Conservation (phyloP, 1,140 invertebrate species). For the Scaptomyza pallida region DNA sequence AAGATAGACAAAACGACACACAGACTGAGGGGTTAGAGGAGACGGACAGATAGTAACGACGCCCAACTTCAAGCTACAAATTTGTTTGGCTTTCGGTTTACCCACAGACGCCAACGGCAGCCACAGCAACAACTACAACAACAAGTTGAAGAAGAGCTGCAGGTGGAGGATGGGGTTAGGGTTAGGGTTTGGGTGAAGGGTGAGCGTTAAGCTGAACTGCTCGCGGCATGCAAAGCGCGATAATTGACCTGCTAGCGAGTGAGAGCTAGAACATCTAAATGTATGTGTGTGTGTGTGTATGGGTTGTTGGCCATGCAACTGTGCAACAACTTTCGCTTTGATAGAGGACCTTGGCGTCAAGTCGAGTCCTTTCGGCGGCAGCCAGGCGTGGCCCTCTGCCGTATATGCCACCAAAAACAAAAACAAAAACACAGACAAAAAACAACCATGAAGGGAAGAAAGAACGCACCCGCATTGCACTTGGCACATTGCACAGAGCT, state of each 20-base stretch:
- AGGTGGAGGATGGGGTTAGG: neutral
- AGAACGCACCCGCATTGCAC: slow-evolving; percentile 36
- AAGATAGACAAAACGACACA: slow-evolving; percentile 23
- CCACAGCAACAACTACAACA: slow-evolving; percentile 23
- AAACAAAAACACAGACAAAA: too few relatives aligned
- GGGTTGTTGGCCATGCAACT: slow-evolving; percentile 62
- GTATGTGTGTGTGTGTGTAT: slow-evolving; percentile 11
- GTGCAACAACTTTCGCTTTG: slow-evolving; percentile 78
- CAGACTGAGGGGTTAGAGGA: too few relatives aligned
- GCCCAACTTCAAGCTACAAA: slow-evolving; percentile 70
- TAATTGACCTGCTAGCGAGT: slow-evolving; percentile 73
- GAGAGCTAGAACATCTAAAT: slow-evolving; percentile 23
- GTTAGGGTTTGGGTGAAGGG: neutral
- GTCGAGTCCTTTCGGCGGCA: slow-evolving; percentile 72
- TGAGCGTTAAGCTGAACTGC: slow-evolving; percentile 47
- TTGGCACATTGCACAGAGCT: slow-evolving; percentile 28
- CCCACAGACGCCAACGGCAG: slow-evolving; percentile 41
- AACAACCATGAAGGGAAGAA: neutral
- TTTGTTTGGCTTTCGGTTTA: slow-evolving; percentile 68
- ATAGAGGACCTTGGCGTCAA: slow-evolving; percentile 77
- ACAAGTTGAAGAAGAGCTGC: neutral
- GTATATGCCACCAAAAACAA: slow-evolving; percentile 32
- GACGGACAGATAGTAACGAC: slow-evolving; percentile 9
- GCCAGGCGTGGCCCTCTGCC: slow-evolving; percentile 51
- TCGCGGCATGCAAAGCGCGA: slow-evolving; percentile 73